Conservation (phyloP, 2,113 vertebrate species). For the Antechinus flavipes region DNA sequence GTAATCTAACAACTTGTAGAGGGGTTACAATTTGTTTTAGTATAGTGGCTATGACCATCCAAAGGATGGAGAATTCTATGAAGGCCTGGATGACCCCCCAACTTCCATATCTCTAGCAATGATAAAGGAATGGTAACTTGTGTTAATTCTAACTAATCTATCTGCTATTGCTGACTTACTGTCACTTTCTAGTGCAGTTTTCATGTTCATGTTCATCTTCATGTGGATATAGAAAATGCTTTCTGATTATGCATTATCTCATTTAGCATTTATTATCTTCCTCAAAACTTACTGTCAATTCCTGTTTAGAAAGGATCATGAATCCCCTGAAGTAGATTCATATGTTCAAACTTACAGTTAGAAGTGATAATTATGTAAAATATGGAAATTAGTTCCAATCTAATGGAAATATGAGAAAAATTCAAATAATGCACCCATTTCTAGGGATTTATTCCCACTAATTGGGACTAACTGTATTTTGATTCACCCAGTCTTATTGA, state of each 20-base stretch:
- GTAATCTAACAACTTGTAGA: not conserved
- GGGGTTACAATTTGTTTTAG: not conserved
- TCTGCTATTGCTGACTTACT: not conserved
- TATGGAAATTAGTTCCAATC: not conserved
- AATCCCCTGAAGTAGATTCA: not conserved
- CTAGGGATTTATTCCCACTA: not conserved
- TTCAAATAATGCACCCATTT: not conserved
- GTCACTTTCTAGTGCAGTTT: not conserved
- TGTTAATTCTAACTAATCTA: not conserved
- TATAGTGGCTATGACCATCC: not conserved
- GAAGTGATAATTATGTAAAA: not conserved
- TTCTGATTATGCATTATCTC: not conserved
- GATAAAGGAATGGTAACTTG: not conserved
- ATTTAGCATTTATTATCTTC: not conserved
- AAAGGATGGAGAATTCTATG: not conserved
- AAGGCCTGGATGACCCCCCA: not conserved
- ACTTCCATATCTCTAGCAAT: not conserved
- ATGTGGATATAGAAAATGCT: not conserved
- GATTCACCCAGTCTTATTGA: not conserved
- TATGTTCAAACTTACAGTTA: not conserved
- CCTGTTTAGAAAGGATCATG: not conserved
- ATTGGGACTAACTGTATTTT: not conserved
- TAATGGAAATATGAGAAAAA: not conserved
- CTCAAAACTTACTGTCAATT: not conserved
- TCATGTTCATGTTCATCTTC: not conserved